These are phyloP conservation scores for Trogon surrucura DNA, from an alignment of 2,113 vertebrate genomes.

Conservation along the genomic window DNA sequence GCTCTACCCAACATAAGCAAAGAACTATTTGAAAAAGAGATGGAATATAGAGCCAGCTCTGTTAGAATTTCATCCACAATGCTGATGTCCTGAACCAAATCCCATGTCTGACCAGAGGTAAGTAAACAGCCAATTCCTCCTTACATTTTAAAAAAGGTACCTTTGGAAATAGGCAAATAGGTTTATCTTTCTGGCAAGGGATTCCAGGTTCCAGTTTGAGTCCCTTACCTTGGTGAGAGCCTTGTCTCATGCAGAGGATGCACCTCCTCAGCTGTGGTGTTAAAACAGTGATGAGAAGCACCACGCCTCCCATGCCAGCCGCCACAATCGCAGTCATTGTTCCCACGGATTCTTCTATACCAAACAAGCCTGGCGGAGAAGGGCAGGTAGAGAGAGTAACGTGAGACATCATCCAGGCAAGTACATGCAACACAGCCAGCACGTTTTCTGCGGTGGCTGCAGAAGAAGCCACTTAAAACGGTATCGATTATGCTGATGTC, in stretches of 20 bases:
- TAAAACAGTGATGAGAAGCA: slow-evolving; percentile 61
- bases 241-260: slow-evolving; percentile 45
- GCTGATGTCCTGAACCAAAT: not conserved
- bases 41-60: not conserved
- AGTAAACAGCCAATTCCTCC: not conserved
- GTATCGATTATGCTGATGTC: not conserved
- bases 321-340: slow-evolving; percentile 64
- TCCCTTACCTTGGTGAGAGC: slow-evolving; percentile 18
- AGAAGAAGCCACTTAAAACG: not conserved
- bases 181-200: not conserved
- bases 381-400: not conserved
- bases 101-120: not conserved
- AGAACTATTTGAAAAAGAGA: not conserved
- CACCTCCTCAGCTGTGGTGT: slow-evolving; percentile 62
- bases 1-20: not conserved
- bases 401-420: not conserved
- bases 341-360: slow-evolving; percentile 73
- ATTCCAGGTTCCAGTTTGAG: not conserved
- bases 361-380: slow-evolving; percentile 54
- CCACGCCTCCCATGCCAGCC: slow-evolving; percentile 56
- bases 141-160: not conserved
- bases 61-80: not conserved
- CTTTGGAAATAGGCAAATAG: not conserved
- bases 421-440: not conserved
- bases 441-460: not conserved